Base-by-base conservation (phyloP, 2,888 invertebrate genomes). In the Troilus luridus region DNA sequence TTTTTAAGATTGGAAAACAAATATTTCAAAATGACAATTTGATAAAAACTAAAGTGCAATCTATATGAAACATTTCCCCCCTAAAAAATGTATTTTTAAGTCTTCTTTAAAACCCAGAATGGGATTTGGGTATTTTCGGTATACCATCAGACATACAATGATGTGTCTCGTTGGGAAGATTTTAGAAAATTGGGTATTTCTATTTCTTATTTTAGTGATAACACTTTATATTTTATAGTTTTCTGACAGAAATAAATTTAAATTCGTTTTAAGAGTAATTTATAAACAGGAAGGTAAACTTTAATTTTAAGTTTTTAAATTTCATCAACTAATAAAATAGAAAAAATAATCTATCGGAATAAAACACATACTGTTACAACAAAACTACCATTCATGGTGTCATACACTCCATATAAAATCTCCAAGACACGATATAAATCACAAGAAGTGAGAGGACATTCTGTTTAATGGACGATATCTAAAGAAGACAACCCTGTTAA, bases 401-500 rank as follows among this genome's bases (percentile, higher is more conserved):
- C 72, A 77, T 19, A 41, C 8, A 19, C 27, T 14, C 72, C 72
- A 77, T 77, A 77, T 77, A 77, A 77, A 77, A 77, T 77, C 27
- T 77, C 2, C 27, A 19, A 19, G 27, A 77, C 27, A 41, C 9
- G 72, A 77, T 41, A 77, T 77, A 41, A 77, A 77, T 77, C 27
- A 77, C 72, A 41, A 77, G 72, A 19, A 77, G 27, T 77, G 72
- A 41, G 72, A 77, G 72, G 72, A 77, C 72, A 67, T 67, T 67
- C 67, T 67, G 12, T 77, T 77, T 77, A 77, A 77, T 77, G 72
- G 72, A 7, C 72, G 72, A 77, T 77, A 77, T 77, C 72, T 77
- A 77, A 77, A 77, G 72, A 77, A 77, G 72, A 77, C 72, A 77
- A 77, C 72, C 72, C 27, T 77, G 72, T 77, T 77, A 77, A 19